phyloP scores from a whole-genome alignment of 1,140 invertebrate species.

The Hyles vespertilio region DNA sequence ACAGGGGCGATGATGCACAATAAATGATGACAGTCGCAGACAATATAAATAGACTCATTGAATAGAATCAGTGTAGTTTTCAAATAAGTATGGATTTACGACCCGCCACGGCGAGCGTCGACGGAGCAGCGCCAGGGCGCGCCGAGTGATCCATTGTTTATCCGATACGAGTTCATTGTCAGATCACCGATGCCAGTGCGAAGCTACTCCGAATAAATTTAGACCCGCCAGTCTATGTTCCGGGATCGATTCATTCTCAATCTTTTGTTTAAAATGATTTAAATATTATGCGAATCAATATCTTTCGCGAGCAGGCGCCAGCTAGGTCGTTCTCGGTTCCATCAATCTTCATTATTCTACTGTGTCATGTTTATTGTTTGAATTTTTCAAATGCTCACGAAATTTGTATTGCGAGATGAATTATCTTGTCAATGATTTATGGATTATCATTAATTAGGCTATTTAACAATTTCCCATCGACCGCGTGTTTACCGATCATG shows the following conservation, averaged over 20 bases:
- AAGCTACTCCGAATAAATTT: constrained; percentile 68
- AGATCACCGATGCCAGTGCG: constrained; percentile 50
- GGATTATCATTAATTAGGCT: background rate
- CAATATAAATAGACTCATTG: constrained; percentile 28
- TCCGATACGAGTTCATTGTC: constrained; percentile 70
- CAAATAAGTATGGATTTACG: constrained; percentile 65
- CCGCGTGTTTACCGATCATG: no score
- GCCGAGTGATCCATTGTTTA: constrained; percentile 67
- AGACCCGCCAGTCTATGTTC: constrained; percentile 56
- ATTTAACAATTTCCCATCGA: no score
- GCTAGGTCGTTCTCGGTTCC: background rate
- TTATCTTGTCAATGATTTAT: background rate
- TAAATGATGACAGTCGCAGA: no score
- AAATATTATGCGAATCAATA: constrained; percentile 6
- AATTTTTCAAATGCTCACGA: background rate
- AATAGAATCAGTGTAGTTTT: constrained; percentile 57
- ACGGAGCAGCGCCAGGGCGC: constrained; percentile 61
- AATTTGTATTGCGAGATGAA: background rate
- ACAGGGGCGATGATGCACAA: no score
- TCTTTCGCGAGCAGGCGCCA: background rate
- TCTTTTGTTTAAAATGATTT: constrained; percentile 21
- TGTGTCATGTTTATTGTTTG: background rate
- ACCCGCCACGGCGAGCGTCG: constrained; percentile 50
- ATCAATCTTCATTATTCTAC: constrained; percentile 9
- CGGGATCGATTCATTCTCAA: constrained; percentile 40